Percentiles rank a stretch among this genome's conserved stretches.
Evolutionary conservation across 2,113 vertebrate species (phyloP).

Genomic region (Pogonocichla stellata): DNA sequence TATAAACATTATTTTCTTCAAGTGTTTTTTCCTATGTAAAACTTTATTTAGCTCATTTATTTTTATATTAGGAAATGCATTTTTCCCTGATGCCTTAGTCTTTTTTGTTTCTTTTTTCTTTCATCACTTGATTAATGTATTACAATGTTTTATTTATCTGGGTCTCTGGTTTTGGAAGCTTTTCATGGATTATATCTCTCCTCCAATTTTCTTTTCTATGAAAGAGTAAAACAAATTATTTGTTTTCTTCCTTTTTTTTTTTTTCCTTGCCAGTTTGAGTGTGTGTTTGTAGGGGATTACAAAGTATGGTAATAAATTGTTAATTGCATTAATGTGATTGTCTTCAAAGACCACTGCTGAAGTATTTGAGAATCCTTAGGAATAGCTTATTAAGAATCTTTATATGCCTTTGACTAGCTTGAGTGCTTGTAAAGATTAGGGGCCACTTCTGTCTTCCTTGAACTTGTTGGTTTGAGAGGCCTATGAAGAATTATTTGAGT

Average conservation of each 20-base stretch:
- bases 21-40: not conserved
- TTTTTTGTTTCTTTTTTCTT: not conserved
- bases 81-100: not conserved
- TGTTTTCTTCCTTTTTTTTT: not conserved
- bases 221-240: not conserved
- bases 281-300: not conserved
- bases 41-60: not conserved
- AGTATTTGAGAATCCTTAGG: not conserved
- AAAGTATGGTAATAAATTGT: not conserved
- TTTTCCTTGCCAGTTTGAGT: not conserved
- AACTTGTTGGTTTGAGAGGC: not conserved
- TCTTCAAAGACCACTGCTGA: not conserved
- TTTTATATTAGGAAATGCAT: not conserved
- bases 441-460: not conserved
- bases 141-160: not conserved
- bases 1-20: not conserved
- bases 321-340: not conserved
- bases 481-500: not conserved
- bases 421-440: not conserved
- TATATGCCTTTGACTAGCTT: not conserved
- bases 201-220: not conserved
- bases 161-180: not conserved
- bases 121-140: not conserved
- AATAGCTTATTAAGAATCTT: not conserved
- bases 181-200: not conserved